A percentile compares a stretch with the other conserved stretches of the same genome.
Evolutionary conservation across 2,797 vertebrate species (phyloP).

Genomic region (Arnoldichthys spilopterus): DNA sequence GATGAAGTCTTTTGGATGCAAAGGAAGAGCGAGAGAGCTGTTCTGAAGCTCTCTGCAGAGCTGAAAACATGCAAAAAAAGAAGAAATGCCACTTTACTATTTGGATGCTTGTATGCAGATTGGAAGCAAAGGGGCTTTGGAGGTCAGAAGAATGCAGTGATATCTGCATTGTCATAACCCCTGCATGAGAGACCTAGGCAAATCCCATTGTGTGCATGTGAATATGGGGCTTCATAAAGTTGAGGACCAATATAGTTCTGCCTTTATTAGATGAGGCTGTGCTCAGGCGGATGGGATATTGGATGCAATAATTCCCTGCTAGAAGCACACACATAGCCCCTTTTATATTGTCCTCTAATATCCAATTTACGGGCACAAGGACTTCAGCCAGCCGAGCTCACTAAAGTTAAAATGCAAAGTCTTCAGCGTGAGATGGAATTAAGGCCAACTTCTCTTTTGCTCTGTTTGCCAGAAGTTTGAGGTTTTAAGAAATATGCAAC

Average conservation of each 20-base stretch:
- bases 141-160: constrained; percentile 73
- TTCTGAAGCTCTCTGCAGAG: constrained; percentile 56
- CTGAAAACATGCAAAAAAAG: not conserved
- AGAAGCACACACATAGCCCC: constrained; percentile 79
- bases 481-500: constrained; percentile 80
- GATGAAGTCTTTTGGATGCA: constrained; percentile 74
- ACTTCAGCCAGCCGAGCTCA: constrained; percentile 81
- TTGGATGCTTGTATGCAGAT: constrained; percentile 82
- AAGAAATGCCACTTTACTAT: constrained; percentile 67
- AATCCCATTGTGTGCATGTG: constrained; percentile 80
- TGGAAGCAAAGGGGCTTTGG: constrained; percentile 73
- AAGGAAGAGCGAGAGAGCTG: constrained; percentile 69
- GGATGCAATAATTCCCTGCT: constrained; percentile 81
- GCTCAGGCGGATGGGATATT: constrained; percentile 71
- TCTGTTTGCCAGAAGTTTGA: constrained; percentile 77
- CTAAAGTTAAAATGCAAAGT: constrained; percentile 79
- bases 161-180: constrained; percentile 77
- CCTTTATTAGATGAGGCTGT: constrained; percentile 82
- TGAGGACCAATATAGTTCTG: constrained; percentile 79
- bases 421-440: constrained; percentile 80
- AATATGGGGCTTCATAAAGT: constrained; percentile 81
- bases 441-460: constrained; percentile 77
- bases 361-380: constrained; percentile 82
- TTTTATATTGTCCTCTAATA: constrained; percentile 82
- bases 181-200: constrained; percentile 75